Evolutionary conservation across 2,888 invertebrate genomes (phyloP), one percentile per base, ranked within the genome.

Genomic region (Piscicola geometra): DNA sequence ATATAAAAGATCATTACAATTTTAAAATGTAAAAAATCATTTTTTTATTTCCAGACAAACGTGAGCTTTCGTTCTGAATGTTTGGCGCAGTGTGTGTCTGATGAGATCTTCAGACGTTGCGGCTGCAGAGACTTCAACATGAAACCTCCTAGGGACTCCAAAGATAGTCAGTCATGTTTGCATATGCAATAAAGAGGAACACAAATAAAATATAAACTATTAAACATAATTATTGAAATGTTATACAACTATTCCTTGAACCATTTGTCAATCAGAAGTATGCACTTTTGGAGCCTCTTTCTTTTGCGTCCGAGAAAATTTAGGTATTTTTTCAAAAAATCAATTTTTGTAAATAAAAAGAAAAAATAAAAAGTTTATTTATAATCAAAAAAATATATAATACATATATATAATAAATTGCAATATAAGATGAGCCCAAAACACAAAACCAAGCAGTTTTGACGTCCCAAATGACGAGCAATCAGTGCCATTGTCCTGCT

Each of bases 401-500:
- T 41, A 41, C 5, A 41, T 9, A 41, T 41, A 9, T 41, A 41
- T 41, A 41, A 9, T 9, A 41, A 9, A 9, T 41, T 41, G 41
- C 15, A 41, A 41, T 15, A 9, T 41, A 5, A 41, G 41, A 41
- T 41, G 64, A 64, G 9, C 9, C n/a, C 9, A 30, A 64, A 64
- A 28, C 64, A 64, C n/a, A n/a, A 41, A 41, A 15, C 15, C 41
- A 41, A 36, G n/a, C 32, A 69, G 41, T 67, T 2, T 50, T 64
- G 2, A 56, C 76, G 5, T 50, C 47, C n/a, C 33, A 35, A 56
- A 25, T 47, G 25, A 56, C 50, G 18, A 60, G 50, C 33, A 28
- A 33, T n/a, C 67, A 73, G 2, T 79, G 78, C 30, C 25, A 66
- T 1, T 79, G 79, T 33, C 72, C 69, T 5, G 68, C 70, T 18